Conservation (phyloP, 2,113 vertebrate species). For the Pyrgilauda ruficollis region DNA sequence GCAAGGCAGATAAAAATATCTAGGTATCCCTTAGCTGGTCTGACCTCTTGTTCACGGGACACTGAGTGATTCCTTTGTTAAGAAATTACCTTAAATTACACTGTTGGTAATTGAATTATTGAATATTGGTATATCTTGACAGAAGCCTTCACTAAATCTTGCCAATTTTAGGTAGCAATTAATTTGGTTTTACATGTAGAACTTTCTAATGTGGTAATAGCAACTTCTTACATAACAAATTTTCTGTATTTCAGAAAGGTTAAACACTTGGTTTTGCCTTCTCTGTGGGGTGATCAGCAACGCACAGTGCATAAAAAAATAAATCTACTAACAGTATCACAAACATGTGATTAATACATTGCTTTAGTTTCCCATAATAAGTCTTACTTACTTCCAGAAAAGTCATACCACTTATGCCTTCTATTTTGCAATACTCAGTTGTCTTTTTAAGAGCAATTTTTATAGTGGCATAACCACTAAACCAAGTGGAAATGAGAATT, state of each 20-base stretch:
- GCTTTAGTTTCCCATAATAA: neutral
- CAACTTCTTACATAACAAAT: neutral
- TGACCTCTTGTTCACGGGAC: neutral
- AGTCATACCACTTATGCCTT: neutral
- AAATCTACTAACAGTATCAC: neutral
- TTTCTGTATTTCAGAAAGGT: neutral
- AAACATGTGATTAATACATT: neutral
- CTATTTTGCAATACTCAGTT: neutral
- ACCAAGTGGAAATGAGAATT: neutral
- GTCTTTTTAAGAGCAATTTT: neutral
- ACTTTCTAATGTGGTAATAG: neutral
- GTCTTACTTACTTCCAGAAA: neutral
- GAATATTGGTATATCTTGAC: neutral
- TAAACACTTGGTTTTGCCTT: neutral
- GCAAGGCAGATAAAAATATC: neutral
- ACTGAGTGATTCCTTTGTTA: neutral
- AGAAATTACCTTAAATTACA: neutral
- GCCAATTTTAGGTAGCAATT: neutral
- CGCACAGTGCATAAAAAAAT: neutral
- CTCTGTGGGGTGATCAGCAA: neutral
- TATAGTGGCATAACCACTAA: neutral
- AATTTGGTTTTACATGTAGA: neutral
- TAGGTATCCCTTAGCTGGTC: neutral
- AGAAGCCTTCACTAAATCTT: neutral
- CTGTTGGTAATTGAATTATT: neutral